Base-by-base conservation (phyloP, 2,888 invertebrate genomes). In the Dicyrtomina minuta region DNA sequence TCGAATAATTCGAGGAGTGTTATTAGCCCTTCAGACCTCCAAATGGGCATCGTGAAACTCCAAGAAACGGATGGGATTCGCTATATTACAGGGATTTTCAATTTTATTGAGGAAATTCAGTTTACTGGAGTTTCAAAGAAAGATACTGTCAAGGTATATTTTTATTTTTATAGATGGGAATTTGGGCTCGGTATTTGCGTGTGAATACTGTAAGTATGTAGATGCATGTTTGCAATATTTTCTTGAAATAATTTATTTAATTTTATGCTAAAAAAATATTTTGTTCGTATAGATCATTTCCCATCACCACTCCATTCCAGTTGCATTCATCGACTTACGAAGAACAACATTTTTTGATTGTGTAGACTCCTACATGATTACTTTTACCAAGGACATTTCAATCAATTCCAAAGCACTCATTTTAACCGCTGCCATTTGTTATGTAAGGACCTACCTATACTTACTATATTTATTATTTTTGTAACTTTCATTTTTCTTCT, bases 361-460 rank as follows among this genome's bases (percentile, higher is more conserved):
- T 22, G 26, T 61, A 24, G 46, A 46, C 15, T 61, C 61, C 26
- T 61, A 61, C 46, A 61, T 61, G 61, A 2, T 61, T 4, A 61
- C 61, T n/a, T 61, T 61, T 22, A 44, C 44, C 10, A 61, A 44
- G 3, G 61, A 61, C 10, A 22, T 61, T 4, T 44, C 61, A 12
- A 26, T 8, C 17, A 12, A 61, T 46, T 61, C 61, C 22, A 61
- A 61, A 46, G 61, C 61, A 6, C 61, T 61, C n/a, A 22, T 61
- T 13, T 12, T 61, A 24, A 24, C 61, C 15, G 61, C 61, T 5
- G 27, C 26, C 15, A 46, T 61, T 61, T 61, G 17, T 10, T 61
- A 61, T 26, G 61, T 46, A 61, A 44, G 24, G n/a, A 10, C 1
- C 27, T 26, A 41, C 13, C 10, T 41, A 41, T 41, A 41, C 43